These are phyloP conservation scores for Ochlodes sylvanus DNA, from an alignment of 2,888 invertebrate species.

Conservation along the genomic window DNA sequence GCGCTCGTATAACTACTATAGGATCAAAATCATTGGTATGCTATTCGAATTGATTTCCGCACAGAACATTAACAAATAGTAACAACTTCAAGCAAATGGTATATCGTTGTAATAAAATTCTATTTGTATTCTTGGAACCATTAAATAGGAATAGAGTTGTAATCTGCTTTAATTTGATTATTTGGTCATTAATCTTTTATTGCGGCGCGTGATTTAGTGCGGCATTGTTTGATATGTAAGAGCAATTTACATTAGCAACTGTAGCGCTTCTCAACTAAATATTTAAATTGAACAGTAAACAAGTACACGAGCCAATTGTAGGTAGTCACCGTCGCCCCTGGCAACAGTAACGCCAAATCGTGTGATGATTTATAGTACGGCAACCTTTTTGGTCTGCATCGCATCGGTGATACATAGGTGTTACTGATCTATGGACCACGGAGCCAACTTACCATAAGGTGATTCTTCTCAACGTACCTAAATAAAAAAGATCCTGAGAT, in stretches of 20 bases:
- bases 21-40: neutral
- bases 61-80: neutral
- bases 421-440: too few relatives aligned
- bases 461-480: too few relatives aligned
- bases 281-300: too few relatives aligned
- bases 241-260: conserved; percentile 7
- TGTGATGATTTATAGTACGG: too few relatives aligned
- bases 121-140: neutral
- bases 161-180: conserved; percentile 34
- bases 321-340: too few relatives aligned
- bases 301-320: too few relatives aligned
- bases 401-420: too few relatives aligned
- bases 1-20: neutral
- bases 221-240: conserved; percentile 20
- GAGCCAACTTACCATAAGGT: too few relatives aligned
- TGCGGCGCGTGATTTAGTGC: conserved; percentile 21
- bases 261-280: conserved; percentile 9
- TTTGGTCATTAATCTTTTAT: conserved; percentile 32
- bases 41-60: neutral
- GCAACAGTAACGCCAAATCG: too few relatives aligned
- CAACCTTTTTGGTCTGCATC: too few relatives aligned
- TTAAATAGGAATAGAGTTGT: conserved; percentile 29
- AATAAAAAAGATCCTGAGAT: too few relatives aligned
- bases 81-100: neutral
- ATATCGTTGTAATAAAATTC: conserved; percentile 4